A percentile compares a stretch with the other conserved stretches of the same genome.
Conservation (phyloP, 2,888 invertebrate species). For the Scrobipalpa costella region DNA sequence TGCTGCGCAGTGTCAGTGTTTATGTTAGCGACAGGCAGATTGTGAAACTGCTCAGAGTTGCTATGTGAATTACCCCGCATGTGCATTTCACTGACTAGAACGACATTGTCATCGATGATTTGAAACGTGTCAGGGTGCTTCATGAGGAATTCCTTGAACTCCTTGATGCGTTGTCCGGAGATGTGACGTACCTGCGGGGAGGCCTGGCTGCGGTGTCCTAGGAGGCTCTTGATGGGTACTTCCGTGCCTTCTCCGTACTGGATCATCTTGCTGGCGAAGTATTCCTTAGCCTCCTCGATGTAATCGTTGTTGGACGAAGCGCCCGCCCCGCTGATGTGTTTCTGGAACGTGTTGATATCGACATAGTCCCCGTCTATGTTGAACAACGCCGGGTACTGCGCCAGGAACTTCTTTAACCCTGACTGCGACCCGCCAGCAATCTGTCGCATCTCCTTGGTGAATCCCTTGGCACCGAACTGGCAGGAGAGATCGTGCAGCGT, state of each 20-base stretch:
- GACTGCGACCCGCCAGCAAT: constrained; percentile 97
- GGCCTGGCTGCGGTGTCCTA: constrained; percentile 98
- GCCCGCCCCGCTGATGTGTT: constrained; percentile 81
- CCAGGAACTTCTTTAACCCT: constrained; percentile 97
- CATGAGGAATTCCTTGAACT: constrained; percentile 93
- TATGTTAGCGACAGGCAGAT: constrained; percentile 88
- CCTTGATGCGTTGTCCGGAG: constrained; percentile 95
- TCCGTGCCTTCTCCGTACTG: constrained; percentile 98
- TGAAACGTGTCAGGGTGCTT: constrained; percentile 93
- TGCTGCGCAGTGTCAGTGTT: constrained; percentile 92
- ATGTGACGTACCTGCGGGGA: constrained; percentile 98
- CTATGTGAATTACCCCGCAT: constrained; percentile 85
- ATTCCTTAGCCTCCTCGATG: constrained; percentile 98
- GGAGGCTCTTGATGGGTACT: constrained; percentile 97
- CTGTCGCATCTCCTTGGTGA: constrained; percentile 99
- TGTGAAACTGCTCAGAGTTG: constrained; percentile 84
- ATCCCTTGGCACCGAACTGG: constrained; percentile 99
- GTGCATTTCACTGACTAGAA: constrained; percentile 86
- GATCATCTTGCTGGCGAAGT: constrained; percentile 96
- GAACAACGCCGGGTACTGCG: constrained; percentile 98
- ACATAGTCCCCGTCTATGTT: constrained; percentile 96
- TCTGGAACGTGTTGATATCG: constrained; percentile 90
- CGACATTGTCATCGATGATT: constrained; percentile 92
- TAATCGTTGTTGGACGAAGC: constrained; percentile 89
- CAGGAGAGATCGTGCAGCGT: constrained; percentile 98